Percentiles rank a stretch among this genome's conserved stretches.
Conservation (phyloP, 1,140 invertebrate species). For the Aphaenogaster rudis region DNA sequence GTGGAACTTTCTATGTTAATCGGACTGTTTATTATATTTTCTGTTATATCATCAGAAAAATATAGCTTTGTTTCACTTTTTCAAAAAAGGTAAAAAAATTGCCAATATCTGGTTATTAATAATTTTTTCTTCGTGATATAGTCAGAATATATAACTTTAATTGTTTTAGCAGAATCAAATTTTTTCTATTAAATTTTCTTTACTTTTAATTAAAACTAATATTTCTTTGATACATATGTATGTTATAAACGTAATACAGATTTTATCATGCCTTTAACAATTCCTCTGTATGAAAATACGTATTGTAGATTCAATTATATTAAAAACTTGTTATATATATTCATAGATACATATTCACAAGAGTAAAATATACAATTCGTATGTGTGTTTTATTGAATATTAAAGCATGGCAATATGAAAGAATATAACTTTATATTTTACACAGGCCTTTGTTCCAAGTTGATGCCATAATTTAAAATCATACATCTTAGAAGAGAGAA, state of each 20-base stretch:
- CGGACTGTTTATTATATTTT: background rate
- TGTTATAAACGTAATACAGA: background rate
- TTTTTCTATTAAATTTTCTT: background rate
- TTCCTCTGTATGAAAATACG: background rate
- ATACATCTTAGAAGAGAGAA: background rate
- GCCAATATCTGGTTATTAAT: background rate
- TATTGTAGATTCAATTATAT: background rate
- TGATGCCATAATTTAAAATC: background rate
- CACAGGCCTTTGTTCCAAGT: background rate
- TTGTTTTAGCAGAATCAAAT: background rate
- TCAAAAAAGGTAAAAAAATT: background rate
- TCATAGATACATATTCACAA: background rate
- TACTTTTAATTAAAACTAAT: background rate
- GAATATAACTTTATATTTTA: conserved; percentile 6
- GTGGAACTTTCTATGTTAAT: background rate
- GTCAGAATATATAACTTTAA: background rate
- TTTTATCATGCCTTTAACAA: background rate
- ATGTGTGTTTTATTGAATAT: background rate
- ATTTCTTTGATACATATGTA: background rate
- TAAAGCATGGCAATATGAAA: background rate
- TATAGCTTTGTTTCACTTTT: background rate
- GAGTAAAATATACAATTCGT: background rate
- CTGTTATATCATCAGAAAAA: background rate
- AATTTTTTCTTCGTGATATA: background rate
- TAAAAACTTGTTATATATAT: background rate